These are phyloP conservation scores for Chydorus sphaericus DNA, from an alignment of 2,888 invertebrate genomes.

Conservation along the genomic window DNA sequence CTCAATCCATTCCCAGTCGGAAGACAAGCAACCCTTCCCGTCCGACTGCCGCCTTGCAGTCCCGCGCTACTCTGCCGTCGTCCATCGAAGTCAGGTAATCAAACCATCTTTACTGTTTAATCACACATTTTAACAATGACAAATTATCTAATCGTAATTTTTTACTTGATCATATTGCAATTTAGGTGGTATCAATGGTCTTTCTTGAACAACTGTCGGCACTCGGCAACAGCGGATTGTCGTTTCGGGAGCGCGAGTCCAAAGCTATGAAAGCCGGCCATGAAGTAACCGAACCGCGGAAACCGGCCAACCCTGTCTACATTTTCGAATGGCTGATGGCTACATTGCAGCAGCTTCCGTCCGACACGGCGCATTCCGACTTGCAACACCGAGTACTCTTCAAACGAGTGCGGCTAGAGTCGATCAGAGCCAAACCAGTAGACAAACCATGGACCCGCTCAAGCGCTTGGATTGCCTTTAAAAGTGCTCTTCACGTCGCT, in stretches of 20 bases:
- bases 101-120: too few relatives aligned
- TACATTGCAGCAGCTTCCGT: neutral
- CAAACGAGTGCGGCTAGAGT: neutral
- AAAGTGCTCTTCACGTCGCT: neutral
- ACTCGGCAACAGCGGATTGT: too few relatives aligned
- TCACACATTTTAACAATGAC: too few relatives aligned
- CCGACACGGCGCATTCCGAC: neutral
- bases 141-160: too few relatives aligned
- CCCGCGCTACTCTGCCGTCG: neutral
- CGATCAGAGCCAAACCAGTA: neutral
- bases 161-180: too few relatives aligned
- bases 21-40: neutral
- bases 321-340: conserved; percentile 6
- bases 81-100: neutral
- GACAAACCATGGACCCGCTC: neutral
- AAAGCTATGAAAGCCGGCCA: too few relatives aligned
- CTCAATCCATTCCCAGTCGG: neutral
- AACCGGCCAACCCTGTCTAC: neutral
- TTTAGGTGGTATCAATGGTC: neutral
- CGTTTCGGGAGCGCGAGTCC: too few relatives aligned
- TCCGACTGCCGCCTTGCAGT: neutral
- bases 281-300: neutral
- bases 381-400: neutral
- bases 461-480: neutral
- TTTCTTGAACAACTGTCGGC: neutral